These are phyloP conservation scores for Neogale vison DNA, from an alignment of 2,113 vertebrate species.

Conservation along the genomic window DNA sequence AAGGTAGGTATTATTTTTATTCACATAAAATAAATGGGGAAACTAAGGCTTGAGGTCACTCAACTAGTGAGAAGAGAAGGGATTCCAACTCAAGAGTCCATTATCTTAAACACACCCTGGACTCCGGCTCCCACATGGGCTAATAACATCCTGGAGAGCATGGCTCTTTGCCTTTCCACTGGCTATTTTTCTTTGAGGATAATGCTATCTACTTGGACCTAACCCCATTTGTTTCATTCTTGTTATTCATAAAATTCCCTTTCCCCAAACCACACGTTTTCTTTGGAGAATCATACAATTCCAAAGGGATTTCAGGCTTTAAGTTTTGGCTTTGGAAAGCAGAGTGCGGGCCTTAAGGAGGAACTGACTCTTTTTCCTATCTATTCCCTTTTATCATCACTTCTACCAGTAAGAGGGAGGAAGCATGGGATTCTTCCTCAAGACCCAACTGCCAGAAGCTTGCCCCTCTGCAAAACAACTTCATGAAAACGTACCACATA, in stretches of 20 bases:
- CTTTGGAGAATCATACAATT: not conserved
- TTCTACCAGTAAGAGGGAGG: not conserved
- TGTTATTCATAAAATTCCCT: not conserved
- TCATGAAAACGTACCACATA: not conserved
- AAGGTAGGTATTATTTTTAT: not conserved
- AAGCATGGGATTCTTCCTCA: not conserved
- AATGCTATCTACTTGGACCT: conserved; percentile 12
- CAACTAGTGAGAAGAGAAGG: not conserved
- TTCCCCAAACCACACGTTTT: not conserved
- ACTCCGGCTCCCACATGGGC: not conserved
- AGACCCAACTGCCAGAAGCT: not conserved
- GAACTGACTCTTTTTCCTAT: not conserved
- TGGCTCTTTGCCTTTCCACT: not conserved
- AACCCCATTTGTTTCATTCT: not conserved
- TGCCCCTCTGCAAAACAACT: not conserved
- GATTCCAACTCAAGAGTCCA: not conserved
- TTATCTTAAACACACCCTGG: not conserved
- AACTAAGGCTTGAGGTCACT: not conserved
- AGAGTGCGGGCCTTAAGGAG: not conserved
- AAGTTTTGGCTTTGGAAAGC: conserved; percentile 32
- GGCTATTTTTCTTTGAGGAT: not conserved
- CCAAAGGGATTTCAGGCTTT: not conserved
- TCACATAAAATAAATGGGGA: not conserved
- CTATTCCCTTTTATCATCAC: not conserved
- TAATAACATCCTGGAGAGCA: not conserved